Conservation (phyloP, 2,797 vertebrate species). For the Sparidentex hasta region DNA sequence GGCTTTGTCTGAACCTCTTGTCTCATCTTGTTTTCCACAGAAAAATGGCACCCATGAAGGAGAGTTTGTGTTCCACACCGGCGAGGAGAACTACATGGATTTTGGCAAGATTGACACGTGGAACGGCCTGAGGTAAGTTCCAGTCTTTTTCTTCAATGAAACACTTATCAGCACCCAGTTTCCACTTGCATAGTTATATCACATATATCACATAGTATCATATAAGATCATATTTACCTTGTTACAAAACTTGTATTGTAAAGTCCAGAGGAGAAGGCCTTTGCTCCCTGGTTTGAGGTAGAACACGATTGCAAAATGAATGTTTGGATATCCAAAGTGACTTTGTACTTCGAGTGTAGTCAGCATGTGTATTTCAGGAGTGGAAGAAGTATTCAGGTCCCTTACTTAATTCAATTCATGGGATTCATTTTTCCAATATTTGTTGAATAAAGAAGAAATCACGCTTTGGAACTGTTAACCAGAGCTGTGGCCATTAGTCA, state of each 20-base stretch:
- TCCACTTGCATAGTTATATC: slow-evolving; percentile 15
- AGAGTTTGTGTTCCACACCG: slow-evolving; percentile 89
- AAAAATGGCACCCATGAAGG: slow-evolving; percentile 89
- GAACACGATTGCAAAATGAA: slow-evolving; percentile 57
- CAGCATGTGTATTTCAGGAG: slow-evolving; percentile 1
- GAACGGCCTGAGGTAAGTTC: slow-evolving; percentile 86
- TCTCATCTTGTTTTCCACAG: slow-evolving; percentile 65
- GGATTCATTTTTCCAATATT: no score
- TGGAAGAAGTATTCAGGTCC: background rate
- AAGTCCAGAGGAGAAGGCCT: slow-evolving; percentile 59
- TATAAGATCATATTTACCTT: slow-evolving; percentile 29
- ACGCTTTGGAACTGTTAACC: background rate
- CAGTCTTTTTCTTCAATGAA: slow-evolving; percentile 9
- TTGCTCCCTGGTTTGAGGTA: slow-evolving; percentile 40
- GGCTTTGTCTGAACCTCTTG: slow-evolving; percentile 24
- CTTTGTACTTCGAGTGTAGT: slow-evolving; percentile 51
- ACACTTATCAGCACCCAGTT: slow-evolving; percentile 9
- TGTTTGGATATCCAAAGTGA: slow-evolving; percentile 49
- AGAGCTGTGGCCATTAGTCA: background rate
- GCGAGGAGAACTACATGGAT: slow-evolving; percentile 87
- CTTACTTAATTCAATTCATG: background rate
- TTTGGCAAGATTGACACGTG: slow-evolving; percentile 89
- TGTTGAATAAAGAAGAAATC: no score
- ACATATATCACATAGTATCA: background rate
- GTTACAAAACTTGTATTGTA: slow-evolving; percentile 41